These are phyloP conservation scores for Saturnia pavonia DNA, from an alignment of 2,888 invertebrate species.

Conservation along the genomic window DNA sequence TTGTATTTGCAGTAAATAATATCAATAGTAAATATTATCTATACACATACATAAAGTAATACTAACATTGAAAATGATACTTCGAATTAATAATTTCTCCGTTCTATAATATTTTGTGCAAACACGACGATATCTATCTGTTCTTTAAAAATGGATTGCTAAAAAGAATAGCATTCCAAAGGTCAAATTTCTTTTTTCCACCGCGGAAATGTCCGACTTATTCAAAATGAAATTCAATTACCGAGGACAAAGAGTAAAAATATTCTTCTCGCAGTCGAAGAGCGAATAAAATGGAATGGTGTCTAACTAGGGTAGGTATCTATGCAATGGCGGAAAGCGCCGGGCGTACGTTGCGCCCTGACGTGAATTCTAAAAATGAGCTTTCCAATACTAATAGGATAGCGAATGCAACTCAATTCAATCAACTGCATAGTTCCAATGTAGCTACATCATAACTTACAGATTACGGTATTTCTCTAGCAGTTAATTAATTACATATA, in stretches of 20 bases:
- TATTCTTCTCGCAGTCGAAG: slow-evolving; percentile 45
- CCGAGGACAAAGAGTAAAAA: slow-evolving; percentile 62
- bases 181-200: slow-evolving; percentile 16
- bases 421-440: slow-evolving; percentile 2
- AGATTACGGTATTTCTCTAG: neutral
- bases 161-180: slow-evolving; percentile 12
- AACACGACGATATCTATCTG: slow-evolving; percentile 15
- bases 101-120: slow-evolving; percentile 10
- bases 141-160: slow-evolving; percentile 10
- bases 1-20: neutral
- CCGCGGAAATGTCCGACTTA: slow-evolving; percentile 43
- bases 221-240: slow-evolving; percentile 61
- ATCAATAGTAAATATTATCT: neutral
- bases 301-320: slow-evolving; percentile 50
- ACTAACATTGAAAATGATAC: neutral
- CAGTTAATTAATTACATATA: neutral
- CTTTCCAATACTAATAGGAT: slow-evolving; percentile 42
- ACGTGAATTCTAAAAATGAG: slow-evolving; percentile 47
- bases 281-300: slow-evolving; percentile 56
- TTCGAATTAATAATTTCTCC: neutral
- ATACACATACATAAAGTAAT: neutral
- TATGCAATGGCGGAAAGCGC: slow-evolving; percentile 44
- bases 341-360: slow-evolving; percentile 42
- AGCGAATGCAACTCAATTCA: slow-evolving; percentile 37
- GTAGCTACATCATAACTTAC: neutral